Percentiles rank a stretch among this genome's conserved stretches.
phyloP scores from a whole-genome alignment of 64 coral and sea anemone species.

The Hydrozoanthus tunicans region DNA sequence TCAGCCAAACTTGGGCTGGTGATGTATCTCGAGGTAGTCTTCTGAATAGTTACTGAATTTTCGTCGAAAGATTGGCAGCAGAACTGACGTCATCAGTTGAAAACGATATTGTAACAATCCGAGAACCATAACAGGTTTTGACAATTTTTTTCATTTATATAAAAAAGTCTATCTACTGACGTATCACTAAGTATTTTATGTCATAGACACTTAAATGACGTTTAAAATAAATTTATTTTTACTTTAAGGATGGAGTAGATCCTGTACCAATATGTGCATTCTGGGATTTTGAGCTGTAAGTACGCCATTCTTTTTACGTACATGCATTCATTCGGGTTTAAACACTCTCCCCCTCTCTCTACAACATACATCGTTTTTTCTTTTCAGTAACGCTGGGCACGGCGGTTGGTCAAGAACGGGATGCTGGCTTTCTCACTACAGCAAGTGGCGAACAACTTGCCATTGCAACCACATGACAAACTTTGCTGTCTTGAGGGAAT shows the following conservation, averaged over 20 bases:
- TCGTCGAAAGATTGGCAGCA: too few relatives aligned
- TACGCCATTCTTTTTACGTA: background rate
- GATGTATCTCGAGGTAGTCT: too few relatives aligned
- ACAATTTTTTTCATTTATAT: background rate
- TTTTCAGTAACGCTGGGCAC: conserved; percentile 70
- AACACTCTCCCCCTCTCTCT: background rate
- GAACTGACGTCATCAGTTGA: too few relatives aligned
- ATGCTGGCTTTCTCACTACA: conserved; percentile 72
- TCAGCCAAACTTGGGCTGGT: too few relatives aligned
- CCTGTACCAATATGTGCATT: conserved; percentile 30
- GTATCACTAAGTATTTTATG: background rate
- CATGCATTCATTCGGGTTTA: background rate
- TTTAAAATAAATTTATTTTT: background rate
- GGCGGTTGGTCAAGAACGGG: conserved; percentile 82
- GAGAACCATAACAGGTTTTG: too few relatives aligned
- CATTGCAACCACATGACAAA: conserved; percentile 91
- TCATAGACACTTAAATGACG: background rate
- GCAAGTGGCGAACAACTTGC: conserved; percentile 68
- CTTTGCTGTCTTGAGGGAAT: conserved; percentile 77
- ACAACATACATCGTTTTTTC: background rate
- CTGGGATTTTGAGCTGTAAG: conserved; percentile 56
- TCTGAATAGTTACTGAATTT: too few relatives aligned
- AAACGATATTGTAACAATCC: too few relatives aligned
- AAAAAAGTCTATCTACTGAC: background rate
- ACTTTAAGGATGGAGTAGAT: background rate